Percentiles rank a stretch among this genome's conserved stretches.
Conservation (phyloP, 1,140 invertebrate species). For the Drosophila serrata region DNA sequence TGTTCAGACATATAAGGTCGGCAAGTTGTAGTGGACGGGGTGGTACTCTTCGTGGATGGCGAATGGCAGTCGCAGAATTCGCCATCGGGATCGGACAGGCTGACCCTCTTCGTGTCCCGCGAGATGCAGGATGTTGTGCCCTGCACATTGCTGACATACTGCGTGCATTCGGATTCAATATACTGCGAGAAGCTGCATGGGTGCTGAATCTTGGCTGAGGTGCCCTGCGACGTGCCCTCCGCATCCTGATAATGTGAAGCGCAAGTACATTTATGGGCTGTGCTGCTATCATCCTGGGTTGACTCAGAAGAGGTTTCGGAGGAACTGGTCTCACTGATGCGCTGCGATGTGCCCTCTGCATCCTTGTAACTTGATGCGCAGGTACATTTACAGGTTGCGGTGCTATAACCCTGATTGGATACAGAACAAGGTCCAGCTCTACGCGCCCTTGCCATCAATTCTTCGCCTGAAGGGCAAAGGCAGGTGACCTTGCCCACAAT, state of each 20-base stretch:
- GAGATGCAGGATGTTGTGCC: neutral
- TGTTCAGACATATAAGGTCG: neutral
- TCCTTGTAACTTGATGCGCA: neutral
- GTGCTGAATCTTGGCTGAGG: conserved; percentile 20
- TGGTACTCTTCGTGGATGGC: neutral
- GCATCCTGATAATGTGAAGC: neutral
- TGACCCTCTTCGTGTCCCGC: neutral
- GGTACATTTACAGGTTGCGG: neutral
- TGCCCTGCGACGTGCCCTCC: neutral
- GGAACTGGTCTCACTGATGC: neutral
- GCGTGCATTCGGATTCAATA: neutral
- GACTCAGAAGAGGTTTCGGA: neutral
- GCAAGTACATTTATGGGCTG: neutral
- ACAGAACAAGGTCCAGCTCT: neutral
- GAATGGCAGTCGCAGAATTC: conserved; percentile 25
- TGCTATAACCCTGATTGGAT: neutral
- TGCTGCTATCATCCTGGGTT: neutral
- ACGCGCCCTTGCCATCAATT: neutral
- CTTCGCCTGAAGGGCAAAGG: conserved; percentile 31
- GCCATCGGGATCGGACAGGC: neutral
- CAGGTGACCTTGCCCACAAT: conserved; percentile 60
- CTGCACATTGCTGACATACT: neutral
- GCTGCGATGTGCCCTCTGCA: neutral
- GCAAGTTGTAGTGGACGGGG: neutral
- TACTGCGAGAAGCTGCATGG: neutral